Base-by-base conservation (phyloP, 2,888 invertebrate species). In the Papilio protenor region DNA sequence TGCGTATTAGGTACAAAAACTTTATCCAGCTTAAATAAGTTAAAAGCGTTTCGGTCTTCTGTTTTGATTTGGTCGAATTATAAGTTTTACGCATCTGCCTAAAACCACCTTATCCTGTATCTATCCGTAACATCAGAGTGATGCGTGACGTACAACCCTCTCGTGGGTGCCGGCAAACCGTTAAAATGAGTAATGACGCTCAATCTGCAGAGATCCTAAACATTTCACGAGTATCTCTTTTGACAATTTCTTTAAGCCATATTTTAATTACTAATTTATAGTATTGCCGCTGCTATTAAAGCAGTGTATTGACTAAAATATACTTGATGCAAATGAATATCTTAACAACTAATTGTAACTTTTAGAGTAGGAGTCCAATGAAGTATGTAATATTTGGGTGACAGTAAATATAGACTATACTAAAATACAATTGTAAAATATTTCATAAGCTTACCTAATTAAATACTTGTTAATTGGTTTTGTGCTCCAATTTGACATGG, bases 11-110 rank as follows among this genome's bases (percentile, higher is more conserved):
- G 18, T 2, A 66, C 14, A 64, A 64, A 33, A 69, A 23, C n/a
- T 18, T 49, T 64, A 52, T 5, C 45, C 66, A 70, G 16, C 64
- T 79, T 45, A 75, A 52, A 14, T 49, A 33, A 21, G 72, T 76
- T 73, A 79, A 70, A 80, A 81, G 81, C 79, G 79, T 83, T 84
- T 83, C 81, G 77, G 81, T 81, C 84, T 85, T 85, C 90, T 90
- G 92, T 92, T 94, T 92, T 94, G 94, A 94, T 94, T 93, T 92
- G 93, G 88, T 90, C 91, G 90, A 93, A 94, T 94, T 94, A 93
- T 87, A 86, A 87, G 86, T 84, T 82, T 81, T 23, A 85, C 87
- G 84, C 94, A 94, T 94, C 94, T 94, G 94, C 94, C 89, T 83
- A 80, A 88, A 87, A 88, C 77, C 77, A 75, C 85, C 85, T 87